phyloP scores from a whole-genome alignment of 2,113 vertebrate species.

The Sylvia atricapilla region DNA sequence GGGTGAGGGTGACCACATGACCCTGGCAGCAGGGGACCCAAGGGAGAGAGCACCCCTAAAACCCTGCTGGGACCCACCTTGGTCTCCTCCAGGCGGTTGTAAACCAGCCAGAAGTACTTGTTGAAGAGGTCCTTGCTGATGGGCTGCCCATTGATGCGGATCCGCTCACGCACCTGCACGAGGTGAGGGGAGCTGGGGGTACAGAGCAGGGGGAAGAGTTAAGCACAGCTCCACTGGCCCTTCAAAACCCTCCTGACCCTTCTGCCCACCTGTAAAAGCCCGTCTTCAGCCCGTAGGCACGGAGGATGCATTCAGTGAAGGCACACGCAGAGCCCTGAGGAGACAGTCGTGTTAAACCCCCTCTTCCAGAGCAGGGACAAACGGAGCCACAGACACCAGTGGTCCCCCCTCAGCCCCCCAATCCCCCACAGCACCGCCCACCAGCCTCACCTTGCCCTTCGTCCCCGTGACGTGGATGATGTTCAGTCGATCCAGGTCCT shows the following conservation, averaged over 20 bases:
- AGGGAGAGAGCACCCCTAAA: background rate
- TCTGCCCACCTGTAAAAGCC: slow-evolving; percentile 91
- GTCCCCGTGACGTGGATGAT: slow-evolving; percentile 96
- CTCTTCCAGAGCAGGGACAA: accelerated
- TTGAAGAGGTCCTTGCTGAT: slow-evolving; percentile 90
- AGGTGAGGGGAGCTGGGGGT: slow-evolving; percentile 89
- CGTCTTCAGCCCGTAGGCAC: slow-evolving; percentile 86
- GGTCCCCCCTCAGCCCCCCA: background rate
- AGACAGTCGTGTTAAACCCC: background rate
- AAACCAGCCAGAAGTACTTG: slow-evolving; percentile 95
- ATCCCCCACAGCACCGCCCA: background rate
- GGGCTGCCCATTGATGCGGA: slow-evolving; percentile 90
- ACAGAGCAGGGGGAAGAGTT: background rate
- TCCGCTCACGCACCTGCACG: slow-evolving; percentile 93
- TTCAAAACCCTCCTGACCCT: background rate
- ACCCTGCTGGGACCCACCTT: slow-evolving; percentile 71
- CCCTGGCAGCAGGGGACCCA: accelerated
- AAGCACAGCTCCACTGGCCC: background rate
- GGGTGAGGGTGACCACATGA: accelerated
- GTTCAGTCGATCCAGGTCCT: slow-evolving; percentile 87
- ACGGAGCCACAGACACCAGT: background rate
- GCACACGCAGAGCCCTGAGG: slow-evolving; percentile 83
- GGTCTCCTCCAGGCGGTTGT: slow-evolving; percentile 84
- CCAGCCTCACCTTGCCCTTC: slow-evolving; percentile 89
- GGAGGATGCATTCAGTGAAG: slow-evolving; percentile 88